Conservation (phyloP, 2,888 invertebrate species). For the Drosophila anomalipes region DNA sequence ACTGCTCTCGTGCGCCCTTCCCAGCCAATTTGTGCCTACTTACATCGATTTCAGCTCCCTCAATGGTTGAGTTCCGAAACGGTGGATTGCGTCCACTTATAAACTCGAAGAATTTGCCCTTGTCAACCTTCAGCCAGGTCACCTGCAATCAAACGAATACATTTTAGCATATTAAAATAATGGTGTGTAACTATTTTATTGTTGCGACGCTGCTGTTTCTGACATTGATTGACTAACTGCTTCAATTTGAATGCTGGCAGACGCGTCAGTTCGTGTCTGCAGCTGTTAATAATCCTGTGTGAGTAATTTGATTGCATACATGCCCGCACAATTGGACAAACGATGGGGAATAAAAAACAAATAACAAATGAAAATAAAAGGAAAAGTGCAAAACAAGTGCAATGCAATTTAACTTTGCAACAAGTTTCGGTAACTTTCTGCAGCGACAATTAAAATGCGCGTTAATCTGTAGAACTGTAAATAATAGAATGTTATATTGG, state of each 20-base stretch:
- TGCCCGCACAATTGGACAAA: conserved; percentile 11
- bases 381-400: conserved; percentile 24
- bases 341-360: not conserved
- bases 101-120: conserved; percentile 92
- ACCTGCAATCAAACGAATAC: conserved; percentile 80
- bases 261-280: conserved; percentile 4
- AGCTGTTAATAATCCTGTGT: conserved; percentile 10
- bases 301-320: conserved; percentile 18
- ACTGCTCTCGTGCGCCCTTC: no score
- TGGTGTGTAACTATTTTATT: conserved; percentile 21
- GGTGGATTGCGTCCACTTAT: conserved; percentile 92
- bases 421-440: conserved; percentile 65
- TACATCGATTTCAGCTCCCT: conserved; percentile 92
- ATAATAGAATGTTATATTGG: conserved; percentile 73
- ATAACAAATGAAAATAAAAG: not conserved
- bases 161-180: conserved; percentile 42
- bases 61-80: conserved; percentile 88
- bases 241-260: conserved; percentile 37
- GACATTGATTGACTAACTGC: conserved; percentile 75
- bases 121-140: conserved; percentile 85
- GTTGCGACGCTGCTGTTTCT: conserved; percentile 49
- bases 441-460: conserved; percentile 65
- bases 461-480: conserved; percentile 72
- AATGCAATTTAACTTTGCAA: conserved; percentile 73
- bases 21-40: conserved; percentile 85